A percentile compares a stretch with the other conserved stretches of the same genome.
phyloP scores from a whole-genome alignment of 2,797 vertebrate genomes.

The Loris lydekkerianus region DNA sequence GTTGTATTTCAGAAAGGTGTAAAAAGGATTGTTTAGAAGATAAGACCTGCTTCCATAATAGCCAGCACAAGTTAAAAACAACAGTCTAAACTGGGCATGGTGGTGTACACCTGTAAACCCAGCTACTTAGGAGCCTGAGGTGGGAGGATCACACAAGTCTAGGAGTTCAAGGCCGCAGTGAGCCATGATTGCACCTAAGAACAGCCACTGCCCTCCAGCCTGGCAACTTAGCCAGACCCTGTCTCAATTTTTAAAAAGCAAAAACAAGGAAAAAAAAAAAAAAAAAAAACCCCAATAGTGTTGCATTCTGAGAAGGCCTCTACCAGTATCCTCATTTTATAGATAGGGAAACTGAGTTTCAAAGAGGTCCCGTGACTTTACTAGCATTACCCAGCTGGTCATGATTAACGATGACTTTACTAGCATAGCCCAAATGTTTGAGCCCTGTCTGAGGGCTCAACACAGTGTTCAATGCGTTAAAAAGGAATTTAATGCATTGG shows the following conservation, averaged over 20 bases:
- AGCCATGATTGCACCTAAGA: neutral
- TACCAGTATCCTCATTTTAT: neutral
- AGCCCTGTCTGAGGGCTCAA: neutral
- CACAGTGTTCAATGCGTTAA: conserved; percentile 20
- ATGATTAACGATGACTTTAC: neutral
- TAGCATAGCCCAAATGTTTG: neutral
- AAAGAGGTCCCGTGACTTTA: neutral
- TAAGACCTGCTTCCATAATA: neutral
- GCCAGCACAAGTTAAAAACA: neutral
- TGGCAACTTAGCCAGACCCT: neutral
- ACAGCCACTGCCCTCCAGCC: neutral
- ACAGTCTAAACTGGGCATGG: neutral
- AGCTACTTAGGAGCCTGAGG: neutral
- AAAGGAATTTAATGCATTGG: neutral
- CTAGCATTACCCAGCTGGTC: neutral
- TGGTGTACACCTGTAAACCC: neutral
- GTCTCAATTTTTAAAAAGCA: neutral
- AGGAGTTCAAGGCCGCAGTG: neutral
- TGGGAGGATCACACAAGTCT: neutral
- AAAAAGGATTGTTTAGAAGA: neutral
- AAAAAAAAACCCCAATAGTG: neutral
- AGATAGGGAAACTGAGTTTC: neutral
- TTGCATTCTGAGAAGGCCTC: neutral
- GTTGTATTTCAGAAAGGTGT: conserved; percentile 26
- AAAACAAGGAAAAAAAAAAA: neutral